Percentiles rank a stretch among this genome's conserved stretches.
These are phyloP conservation scores for Osmoderma eremita DNA, from an alignment of 2,888 invertebrate genomes.

Conservation along the genomic window DNA sequence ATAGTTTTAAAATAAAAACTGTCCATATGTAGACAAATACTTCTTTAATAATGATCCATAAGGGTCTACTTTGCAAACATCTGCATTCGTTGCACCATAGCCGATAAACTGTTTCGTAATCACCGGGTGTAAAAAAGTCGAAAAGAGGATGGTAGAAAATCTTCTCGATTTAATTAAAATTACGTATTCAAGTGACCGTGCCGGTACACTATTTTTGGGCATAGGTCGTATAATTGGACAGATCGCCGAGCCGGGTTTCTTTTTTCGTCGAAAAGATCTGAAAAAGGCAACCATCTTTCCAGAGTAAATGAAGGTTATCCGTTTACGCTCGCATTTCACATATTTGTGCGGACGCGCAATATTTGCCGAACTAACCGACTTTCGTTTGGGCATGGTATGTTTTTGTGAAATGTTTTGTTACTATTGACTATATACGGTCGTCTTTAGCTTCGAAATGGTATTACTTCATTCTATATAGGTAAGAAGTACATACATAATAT, in stretches of 20 bases:
- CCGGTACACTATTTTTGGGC: conserved; percentile 39
- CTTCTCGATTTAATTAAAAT: conserved; percentile 33
- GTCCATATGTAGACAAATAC: no score
- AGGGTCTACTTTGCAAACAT: background rate
- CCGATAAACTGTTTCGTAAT: conserved; percentile 3
- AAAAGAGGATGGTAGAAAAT: conserved; percentile 11
- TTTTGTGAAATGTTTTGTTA: conserved; percentile 15
- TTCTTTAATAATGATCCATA: no score
- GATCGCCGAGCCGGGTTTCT: conserved; percentile 27
- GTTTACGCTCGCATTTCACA: conserved; percentile 28
- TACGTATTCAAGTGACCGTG: conserved; percentile 35
- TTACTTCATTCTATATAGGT: no score
- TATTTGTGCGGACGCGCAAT: conserved; percentile 32
- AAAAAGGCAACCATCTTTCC: conserved; percentile 24
- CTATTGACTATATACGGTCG: background rate
- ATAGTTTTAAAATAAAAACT: no score
- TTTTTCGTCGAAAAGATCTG: conserved; percentile 32
- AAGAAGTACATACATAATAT: no score
- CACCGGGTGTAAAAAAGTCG: background rate
- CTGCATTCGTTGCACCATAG: background rate
- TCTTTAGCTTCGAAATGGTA: background rate
- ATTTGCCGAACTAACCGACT: conserved; percentile 16
- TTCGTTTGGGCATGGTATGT: conserved; percentile 3
- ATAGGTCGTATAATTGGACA: conserved; percentile 39
- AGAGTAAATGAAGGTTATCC: conserved; percentile 15